Base-by-base conservation (phyloP, 2,888 invertebrate genomes). In the Corythucha ciliata region DNA sequence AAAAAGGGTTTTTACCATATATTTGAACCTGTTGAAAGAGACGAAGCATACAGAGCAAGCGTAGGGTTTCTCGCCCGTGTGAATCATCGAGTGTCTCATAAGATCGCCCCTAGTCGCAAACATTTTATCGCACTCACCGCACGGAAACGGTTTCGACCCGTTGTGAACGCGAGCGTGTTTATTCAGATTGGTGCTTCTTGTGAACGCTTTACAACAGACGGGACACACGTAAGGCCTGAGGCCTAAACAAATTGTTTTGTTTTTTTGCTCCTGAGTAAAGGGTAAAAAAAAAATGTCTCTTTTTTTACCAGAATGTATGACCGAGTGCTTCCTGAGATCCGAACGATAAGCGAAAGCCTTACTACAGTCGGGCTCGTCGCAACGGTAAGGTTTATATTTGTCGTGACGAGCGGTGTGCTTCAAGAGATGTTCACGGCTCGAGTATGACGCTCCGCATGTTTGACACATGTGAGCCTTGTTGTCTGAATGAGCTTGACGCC, bases 151-250 rank as follows among this genome's bases (percentile, higher is more conserved):
- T 22, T 58, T 55, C 21, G 56, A 55, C 10, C 61, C 61, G 16
- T 57, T 59, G 52, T 61, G 62, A 21, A 58, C 57, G 20, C 59
- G 37, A 14, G 56, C 53, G 47, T 62, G 62, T 39, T 62, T 61
- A 51, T 61, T 60, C 37, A 62, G 39, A 45, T 61, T 62, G 1
- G 61, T 60, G 42, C 62, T 83, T 21, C 83, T 71, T 4, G 83
- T 82, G 64, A 84, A 84, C 50, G 80, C 80, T 66, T 84, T 84
- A 27, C 75, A 72, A 63, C 83, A 84, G 58, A 81, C 77, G 22
- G 75, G 74, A 64, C 83, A 84, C 21, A 80, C 79, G 64, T 77
- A 83, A 1, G 83, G 83, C 57, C 83, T 75, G 10, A 60, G 52
- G 4, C 83, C 83, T n/a, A 82, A 81, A 65, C 68, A 46, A 2